Evolutionary conservation across 2,888 invertebrate genomes (phyloP).

Genomic region (Caenorhabditis imperialis): DNA sequence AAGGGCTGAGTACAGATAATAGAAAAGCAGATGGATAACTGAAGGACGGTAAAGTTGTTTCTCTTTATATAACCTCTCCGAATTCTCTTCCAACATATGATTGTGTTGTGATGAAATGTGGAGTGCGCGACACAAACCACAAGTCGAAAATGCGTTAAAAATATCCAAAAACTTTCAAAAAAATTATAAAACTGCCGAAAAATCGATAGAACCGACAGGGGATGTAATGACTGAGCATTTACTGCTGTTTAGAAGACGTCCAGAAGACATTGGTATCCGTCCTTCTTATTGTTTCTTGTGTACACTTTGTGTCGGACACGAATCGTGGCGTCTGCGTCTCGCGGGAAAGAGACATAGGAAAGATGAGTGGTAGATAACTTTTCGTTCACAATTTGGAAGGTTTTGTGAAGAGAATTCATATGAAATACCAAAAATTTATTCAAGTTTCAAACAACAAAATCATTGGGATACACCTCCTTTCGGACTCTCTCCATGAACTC

Average conservation of each 20-base stretch:
- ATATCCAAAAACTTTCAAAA: background rate
- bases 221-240: too few relatives aligned
- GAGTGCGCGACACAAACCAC: too few relatives aligned
- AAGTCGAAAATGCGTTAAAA: background rate
- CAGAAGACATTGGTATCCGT: too few relatives aligned
- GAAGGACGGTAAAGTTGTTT: background rate
- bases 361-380: too few relatives aligned
- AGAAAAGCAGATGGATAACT: background rate
- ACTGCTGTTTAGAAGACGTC: too few relatives aligned
- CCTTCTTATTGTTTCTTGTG: too few relatives aligned
- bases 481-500: conserved; percentile 27
- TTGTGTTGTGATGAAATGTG: background rate
- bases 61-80: conserved; percentile 9
- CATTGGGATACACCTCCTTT: conserved; percentile 37
- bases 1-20: background rate
- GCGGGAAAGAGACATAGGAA: too few relatives aligned
- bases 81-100: conserved; percentile 1
- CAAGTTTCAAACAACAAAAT: conserved; percentile 36
- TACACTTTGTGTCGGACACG: conserved; percentile 39
- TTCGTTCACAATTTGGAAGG: background rate
- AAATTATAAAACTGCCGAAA: background rate
- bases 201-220: too few relatives aligned
- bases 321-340: conserved; percentile 22
- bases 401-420: background rate
- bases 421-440: conserved; percentile 1